A percentile compares a stretch with the other conserved stretches of the same genome.
phyloP scores from a whole-genome alignment of 2,888 invertebrate genomes.

The Hipparchia sbordonii region DNA sequence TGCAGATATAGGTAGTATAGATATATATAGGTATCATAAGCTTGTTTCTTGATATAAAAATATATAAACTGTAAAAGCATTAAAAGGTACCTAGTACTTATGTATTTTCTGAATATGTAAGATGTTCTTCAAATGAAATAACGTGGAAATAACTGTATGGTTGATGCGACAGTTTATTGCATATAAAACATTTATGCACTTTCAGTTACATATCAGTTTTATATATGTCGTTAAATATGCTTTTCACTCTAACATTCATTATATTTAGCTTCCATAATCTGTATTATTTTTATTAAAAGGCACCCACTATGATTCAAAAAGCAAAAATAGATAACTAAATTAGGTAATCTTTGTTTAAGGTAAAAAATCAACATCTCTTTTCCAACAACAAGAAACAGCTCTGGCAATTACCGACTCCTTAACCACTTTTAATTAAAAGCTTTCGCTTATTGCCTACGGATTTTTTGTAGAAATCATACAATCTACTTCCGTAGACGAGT shows the following conservation, averaged over 20 bases:
- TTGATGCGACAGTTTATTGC: conserved; percentile 11
- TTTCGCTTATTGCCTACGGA: conserved; percentile 7
- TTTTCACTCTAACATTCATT: not conserved
- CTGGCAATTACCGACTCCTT: conserved; percentile 6
- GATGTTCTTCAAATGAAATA: conserved; percentile 6
- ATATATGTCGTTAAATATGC: conserved; percentile 17
- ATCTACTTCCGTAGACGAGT: not conserved
- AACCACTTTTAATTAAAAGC: conserved; percentile 22
- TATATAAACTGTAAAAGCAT: not conserved
- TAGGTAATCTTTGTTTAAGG: not conserved
- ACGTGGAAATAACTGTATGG: conserved; percentile 2
- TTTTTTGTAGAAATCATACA: conserved; percentile 9
- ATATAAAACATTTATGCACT: conserved; percentile 17
- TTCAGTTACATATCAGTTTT: not conserved
- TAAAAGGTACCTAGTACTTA: not conserved
- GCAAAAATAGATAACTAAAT: no score
- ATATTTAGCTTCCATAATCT: no score
- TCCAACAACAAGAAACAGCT: conserved; percentile 1
- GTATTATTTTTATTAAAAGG: no score
- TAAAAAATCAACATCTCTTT: conserved; percentile 8
- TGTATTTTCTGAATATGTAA: not conserved
- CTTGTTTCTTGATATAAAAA: not conserved
- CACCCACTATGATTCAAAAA: no score
- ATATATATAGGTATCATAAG: no score
- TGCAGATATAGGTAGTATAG: no score